phyloP scores from a whole-genome alignment of 2,113 vertebrate genomes.

The Bujurquina vittata region DNA sequence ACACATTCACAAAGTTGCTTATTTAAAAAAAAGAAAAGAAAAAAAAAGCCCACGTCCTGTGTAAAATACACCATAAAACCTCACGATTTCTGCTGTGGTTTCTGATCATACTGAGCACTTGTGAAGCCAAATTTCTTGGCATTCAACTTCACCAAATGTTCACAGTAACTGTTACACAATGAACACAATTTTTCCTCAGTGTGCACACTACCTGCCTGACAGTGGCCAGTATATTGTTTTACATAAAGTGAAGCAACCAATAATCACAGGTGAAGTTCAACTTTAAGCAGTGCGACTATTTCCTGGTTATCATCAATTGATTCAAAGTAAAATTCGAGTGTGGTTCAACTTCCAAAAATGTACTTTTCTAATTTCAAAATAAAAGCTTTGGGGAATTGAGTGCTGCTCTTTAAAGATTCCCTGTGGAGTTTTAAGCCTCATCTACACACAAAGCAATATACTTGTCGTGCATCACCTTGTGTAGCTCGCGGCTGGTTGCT shows the following conservation, averaged over 20 bases:
- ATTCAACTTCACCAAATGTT: not conserved
- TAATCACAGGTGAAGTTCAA: not conserved
- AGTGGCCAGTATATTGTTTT: not conserved
- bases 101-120: not conserved
- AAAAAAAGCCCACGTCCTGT: not conserved
- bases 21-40: not conserved
- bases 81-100: not conserved
- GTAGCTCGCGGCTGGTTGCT: not conserved
- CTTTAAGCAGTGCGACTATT: not conserved
- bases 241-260: not conserved
- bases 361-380: constrained; percentile 14
- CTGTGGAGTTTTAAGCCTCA: not conserved
- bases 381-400: not conserved
- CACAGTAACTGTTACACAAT: not conserved
- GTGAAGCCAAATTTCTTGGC: not conserved
- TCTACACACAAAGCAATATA: not conserved
- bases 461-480: not conserved
- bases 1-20: not conserved
- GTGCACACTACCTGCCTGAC: not conserved
- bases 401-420: not conserved
- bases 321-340: not conserved
- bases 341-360: not conserved
- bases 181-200: not conserved
- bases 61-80: not conserved
- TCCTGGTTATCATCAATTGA: not conserved